Conservation (phyloP, 2,888 invertebrate genomes). For the Orchesellides sinensis region DNA sequence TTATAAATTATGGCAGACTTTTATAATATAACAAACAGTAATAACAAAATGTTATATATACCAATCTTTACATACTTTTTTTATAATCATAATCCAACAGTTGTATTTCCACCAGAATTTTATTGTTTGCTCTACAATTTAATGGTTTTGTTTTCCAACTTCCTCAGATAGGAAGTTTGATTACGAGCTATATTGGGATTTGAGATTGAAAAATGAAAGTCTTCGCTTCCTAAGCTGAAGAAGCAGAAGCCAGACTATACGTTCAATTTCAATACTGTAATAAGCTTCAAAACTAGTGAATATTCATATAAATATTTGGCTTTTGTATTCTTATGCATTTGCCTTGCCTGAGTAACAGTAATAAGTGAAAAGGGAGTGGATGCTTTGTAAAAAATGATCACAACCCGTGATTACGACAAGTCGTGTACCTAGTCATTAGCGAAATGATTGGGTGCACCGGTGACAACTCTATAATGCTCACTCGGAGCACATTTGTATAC, state of each 20-base stretch:
- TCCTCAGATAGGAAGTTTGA: constrained; percentile 9
- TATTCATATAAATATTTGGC: neutral
- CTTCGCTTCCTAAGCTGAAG: neutral
- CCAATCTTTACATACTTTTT: too few species aligned
- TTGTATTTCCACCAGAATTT: too few species aligned
- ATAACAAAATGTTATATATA: too few species aligned
- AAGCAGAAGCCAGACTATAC: neutral
- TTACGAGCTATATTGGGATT: constrained; percentile 2
- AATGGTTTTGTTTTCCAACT: neutral
- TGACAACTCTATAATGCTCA: constrained; percentile 72
- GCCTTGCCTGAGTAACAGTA: too few species aligned
- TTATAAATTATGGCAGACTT: too few species aligned
- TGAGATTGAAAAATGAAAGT: constrained; percentile 22
- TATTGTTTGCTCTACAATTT: too few species aligned
- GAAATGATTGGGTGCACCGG: constrained; percentile 71
- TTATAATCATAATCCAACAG: too few species aligned
- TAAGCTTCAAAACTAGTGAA: neutral
- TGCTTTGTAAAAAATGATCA: constrained; percentile 21
- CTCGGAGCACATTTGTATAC: constrained; percentile 57
- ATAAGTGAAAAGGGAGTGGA: constrained; percentile 26
- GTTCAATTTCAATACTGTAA: neutral
- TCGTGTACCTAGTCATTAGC: constrained; percentile 70
- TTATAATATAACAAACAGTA: too few species aligned
- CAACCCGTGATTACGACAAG: constrained; percentile 69
- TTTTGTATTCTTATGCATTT: too few species aligned